phyloP scores from a whole-genome alignment of 2,888 invertebrate species.

The Orthonychiurus folsomi region DNA sequence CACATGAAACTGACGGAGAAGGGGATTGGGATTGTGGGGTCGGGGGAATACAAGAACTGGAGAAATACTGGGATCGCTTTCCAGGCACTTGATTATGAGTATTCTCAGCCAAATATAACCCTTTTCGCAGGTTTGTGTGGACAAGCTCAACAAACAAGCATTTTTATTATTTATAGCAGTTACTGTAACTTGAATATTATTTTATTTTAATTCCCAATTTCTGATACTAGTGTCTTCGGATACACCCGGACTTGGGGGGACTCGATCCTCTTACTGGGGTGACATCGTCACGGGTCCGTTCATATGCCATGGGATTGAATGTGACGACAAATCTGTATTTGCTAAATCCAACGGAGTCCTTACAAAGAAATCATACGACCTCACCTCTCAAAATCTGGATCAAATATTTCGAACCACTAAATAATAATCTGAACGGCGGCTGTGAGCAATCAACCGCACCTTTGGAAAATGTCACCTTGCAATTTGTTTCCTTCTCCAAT shows the following conservation, averaged over 20 bases:
- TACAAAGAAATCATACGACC: slow-evolving; percentile 31
- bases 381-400: slow-evolving; percentile 33
- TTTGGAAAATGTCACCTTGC: neutral
- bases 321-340: slow-evolving; percentile 60
- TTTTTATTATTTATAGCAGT: neutral
- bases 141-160: no score
- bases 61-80: slow-evolving; percentile 75
- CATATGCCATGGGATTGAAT: slow-evolving; percentile 63
- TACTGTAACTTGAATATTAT: no score
- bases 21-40: slow-evolving; percentile 52
- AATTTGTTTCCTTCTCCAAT: neutral
- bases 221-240: slow-evolving; percentile 10
- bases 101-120: slow-evolving; percentile 70
- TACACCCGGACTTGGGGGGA: neutral
- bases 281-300: slow-evolving; percentile 77
- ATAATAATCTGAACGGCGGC: neutral
- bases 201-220: no score
- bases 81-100: slow-evolving; percentile 75
- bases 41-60: slow-evolving; percentile 72
- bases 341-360: slow-evolving; percentile 56
- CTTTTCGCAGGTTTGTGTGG: slow-evolving; percentile 55
- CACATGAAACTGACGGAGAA: slow-evolving; percentile 64
- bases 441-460: neutral
- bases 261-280: slow-evolving; percentile 55
- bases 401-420: slow-evolving; percentile 19